Conservation (phyloP, 1,140 invertebrate species). For the Hyles vespertilio region DNA sequence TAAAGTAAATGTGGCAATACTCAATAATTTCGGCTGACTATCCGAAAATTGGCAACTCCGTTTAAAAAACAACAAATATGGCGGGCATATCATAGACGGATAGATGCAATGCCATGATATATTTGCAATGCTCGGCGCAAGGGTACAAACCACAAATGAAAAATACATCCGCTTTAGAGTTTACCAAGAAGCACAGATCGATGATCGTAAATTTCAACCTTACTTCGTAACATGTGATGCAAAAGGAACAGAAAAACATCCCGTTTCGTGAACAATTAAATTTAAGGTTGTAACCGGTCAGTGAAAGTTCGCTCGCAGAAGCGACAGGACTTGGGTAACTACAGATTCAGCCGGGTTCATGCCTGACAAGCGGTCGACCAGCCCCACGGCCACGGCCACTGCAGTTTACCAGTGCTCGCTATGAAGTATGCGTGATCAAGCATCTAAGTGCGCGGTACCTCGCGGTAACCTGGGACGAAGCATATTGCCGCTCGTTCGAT, state of each 20-base stretch:
- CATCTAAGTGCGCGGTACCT: constrained; percentile 64
- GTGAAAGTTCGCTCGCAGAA: constrained; percentile 31
- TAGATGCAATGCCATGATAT: constrained; percentile 59
- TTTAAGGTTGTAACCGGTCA: constrained; percentile 8
- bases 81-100: constrained; percentile 25
- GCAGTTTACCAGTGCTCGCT: constrained; percentile 46
- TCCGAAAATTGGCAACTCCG: constrained; percentile 23
- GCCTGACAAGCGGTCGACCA: constrained; percentile 50
- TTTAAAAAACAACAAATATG: constrained; percentile 14
- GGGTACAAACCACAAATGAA: constrained; percentile 66
- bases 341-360: constrained; percentile 49
- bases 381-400: constrained; percentile 29
- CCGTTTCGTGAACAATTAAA: constrained; percentile 14
- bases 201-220: constrained; percentile 34
- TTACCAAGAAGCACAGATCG: constrained; percentile 72
- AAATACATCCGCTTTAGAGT: constrained; percentile 68
- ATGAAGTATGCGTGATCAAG: constrained; percentile 70
- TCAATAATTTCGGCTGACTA: background rate
- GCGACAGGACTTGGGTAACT: constrained; percentile 30
- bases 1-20: too few relatives aligned
- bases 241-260: constrained; percentile 36
- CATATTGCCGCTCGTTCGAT: constrained; percentile 53
- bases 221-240: constrained; percentile 42
- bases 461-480: constrained; percentile 53
- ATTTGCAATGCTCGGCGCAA: constrained; percentile 51